A percentile compares a stretch with the other conserved stretches of the same genome.
Conservation (phyloP, 2,113 vertebrate genomes). For the Rhinopomastus cyanomelas region DNA sequence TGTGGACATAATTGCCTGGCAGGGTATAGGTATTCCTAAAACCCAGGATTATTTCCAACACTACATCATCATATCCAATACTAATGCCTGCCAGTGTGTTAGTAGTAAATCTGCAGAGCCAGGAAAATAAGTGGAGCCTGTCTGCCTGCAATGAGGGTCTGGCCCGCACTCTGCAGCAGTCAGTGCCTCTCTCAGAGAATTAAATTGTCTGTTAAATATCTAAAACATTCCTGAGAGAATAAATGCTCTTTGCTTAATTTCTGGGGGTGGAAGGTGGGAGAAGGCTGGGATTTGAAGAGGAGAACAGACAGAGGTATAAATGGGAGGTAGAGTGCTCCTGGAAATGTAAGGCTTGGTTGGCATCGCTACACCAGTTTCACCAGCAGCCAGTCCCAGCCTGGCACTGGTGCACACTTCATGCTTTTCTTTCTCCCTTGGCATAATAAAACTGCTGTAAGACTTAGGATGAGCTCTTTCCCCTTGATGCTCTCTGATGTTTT, state of each 20-base stretch:
- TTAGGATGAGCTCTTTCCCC: background rate
- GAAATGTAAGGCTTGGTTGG: background rate
- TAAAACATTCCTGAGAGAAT: constrained; percentile 47
- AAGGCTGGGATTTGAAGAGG: background rate
- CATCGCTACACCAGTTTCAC: background rate
- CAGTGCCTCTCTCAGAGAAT: constrained; percentile 29
- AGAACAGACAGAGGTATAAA: background rate
- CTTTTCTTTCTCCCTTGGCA: background rate
- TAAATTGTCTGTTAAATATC: constrained; percentile 65
- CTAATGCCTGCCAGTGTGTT: constrained; percentile 59
- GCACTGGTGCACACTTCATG: background rate
- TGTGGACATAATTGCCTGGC: constrained; percentile 64
- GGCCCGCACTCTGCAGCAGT: constrained; percentile 6
- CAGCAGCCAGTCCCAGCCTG: constrained; percentile 36
- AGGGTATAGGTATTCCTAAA: constrained; percentile 12
- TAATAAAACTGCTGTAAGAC: background rate
- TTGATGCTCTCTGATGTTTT: background rate
- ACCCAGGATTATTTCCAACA: constrained; percentile 60
- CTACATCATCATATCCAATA: constrained; percentile 63
- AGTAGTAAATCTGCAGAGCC: constrained; percentile 60
- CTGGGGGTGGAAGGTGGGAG: constrained; percentile 17
- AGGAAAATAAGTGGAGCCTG: constrained; percentile 58
- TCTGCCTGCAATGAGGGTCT: constrained; percentile 41
- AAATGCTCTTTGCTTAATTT: constrained; percentile 26
- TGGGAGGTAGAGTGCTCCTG: background rate